Conservation (phyloP, 2,113 vertebrate genomes). For the Puffinus mauretanicus region DNA sequence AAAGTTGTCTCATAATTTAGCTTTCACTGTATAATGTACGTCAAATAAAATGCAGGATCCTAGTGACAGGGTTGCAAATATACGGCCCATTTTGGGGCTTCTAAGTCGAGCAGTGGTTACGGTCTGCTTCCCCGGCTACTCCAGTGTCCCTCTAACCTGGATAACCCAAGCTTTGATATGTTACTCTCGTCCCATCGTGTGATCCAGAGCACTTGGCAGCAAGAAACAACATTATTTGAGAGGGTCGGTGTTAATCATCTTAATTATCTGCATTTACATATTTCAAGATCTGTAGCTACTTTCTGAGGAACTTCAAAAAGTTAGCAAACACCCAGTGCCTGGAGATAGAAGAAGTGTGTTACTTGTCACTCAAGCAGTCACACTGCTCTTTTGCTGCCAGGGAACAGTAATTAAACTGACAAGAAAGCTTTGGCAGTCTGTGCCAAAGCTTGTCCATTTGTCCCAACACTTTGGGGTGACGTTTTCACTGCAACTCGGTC, state of each 20-base stretch:
- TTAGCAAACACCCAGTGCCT: conserved; percentile 39
- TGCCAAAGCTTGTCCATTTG: conserved; percentile 50
- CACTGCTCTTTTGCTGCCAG: conserved; percentile 54
- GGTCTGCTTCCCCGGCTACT: background rate
- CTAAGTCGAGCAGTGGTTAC: background rate
- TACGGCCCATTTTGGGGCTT: rapidly evolving
- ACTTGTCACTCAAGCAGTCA: conserved; percentile 59
- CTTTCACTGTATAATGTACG: background rate
- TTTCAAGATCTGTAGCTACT: conserved; percentile 37
- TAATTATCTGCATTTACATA: conserved; percentile 41
- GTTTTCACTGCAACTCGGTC: background rate
- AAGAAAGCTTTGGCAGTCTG: conserved; percentile 41
- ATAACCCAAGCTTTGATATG: background rate
- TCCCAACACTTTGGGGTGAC: conserved; percentile 54
- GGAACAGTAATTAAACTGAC: conserved; percentile 50
- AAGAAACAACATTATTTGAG: background rate
- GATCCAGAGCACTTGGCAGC: background rate
- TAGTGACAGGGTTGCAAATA: background rate
- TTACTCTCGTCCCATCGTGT: background rate
- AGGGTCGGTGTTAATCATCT: background rate
- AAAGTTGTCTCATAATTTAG: background rate
- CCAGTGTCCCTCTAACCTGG: background rate
- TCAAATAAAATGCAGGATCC: background rate
- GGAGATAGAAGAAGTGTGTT: conserved; percentile 50
- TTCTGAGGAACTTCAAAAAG: conserved; percentile 44